A percentile compares a stretch with the other conserved stretches of the same genome.
phyloP scores from a whole-genome alignment of 2,797 vertebrate species.

The Epinephelus malabaricus region DNA sequence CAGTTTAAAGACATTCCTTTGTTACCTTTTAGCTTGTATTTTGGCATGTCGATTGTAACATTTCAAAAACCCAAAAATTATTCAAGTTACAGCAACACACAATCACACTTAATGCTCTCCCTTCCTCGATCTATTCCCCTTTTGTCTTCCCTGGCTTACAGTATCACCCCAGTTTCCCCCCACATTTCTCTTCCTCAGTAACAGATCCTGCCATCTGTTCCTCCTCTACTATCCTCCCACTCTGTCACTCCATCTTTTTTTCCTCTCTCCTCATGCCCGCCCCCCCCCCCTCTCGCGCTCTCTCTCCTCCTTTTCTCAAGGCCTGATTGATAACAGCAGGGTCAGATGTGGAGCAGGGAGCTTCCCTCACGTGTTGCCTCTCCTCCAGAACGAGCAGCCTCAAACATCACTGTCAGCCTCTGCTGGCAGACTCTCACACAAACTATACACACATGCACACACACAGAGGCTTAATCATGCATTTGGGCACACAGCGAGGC shows the following conservation, averaged over 20 bases:
- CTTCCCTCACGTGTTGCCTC: slow-evolving; percentile 60
- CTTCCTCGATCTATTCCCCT: not conserved
- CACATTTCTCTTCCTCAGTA: slow-evolving; percentile 11
- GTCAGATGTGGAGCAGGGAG: slow-evolving; percentile 59
- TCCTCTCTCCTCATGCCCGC: not conserved
- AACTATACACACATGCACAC: slow-evolving; percentile 1
- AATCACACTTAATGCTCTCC: not conserved
- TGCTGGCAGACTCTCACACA: slow-evolving; percentile 7
- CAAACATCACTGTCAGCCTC: slow-evolving; percentile 38
- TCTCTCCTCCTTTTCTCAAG: slow-evolving; percentile 48
- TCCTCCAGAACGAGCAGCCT: slow-evolving; percentile 32
- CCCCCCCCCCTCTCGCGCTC: not conserved
- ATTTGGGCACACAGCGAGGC: slow-evolving; percentile 13
- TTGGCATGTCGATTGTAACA: not conserved
- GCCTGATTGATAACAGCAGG: slow-evolving; percentile 65
- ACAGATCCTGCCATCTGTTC: slow-evolving; percentile 43
- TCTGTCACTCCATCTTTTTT: slow-evolving; percentile 8
- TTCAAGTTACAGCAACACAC: not conserved
- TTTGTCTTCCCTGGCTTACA: slow-evolving; percentile 6
- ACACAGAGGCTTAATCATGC: slow-evolving; percentile 20
- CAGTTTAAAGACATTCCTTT: not conserved
- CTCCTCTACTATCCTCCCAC: slow-evolving; percentile 26
- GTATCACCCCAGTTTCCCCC: slow-evolving; percentile 8
- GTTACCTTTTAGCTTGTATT: not conserved
- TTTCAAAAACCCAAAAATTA: slow-evolving; percentile 13